Evolutionary conservation across 2,113 vertebrate genomes (phyloP), one percentile per base, ranked within the genome.

Genomic region (Lasiurus borealis): DNA sequence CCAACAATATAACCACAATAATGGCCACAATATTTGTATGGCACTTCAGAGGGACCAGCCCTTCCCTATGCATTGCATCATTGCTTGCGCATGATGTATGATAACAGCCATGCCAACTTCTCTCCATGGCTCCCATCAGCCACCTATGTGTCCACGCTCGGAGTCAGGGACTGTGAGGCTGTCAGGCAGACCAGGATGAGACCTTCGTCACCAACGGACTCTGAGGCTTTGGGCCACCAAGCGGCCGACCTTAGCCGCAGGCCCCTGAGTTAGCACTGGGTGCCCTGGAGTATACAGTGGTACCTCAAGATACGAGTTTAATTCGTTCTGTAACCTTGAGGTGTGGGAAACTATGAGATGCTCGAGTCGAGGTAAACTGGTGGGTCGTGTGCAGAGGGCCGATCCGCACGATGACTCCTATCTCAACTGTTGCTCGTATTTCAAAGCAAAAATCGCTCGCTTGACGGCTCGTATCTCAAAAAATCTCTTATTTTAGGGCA

Each of bases 101-200:
- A 27, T 14, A 84, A 89, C 16, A 62, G 36, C 71, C 62, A 27
- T 19, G 31, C 15, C 13, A 31, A 27, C 82, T 31, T 90, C 48
- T 85, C 85, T 15, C 90, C 27, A 9, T n/a, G 64, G 64, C 34
- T 68, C 62, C 68, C n/a, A 80, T 71, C 66, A 85, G 72, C 40
- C 81, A 27, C 9, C 5, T 18, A 36, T 18, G 81, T 84, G 81
- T 34, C 23, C 78, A 73, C n/a, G 3, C 44, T 83, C 50, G 23
- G 59, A 68, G 52, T 59, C 0, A 57, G 80, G 59, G 19, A 23
- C 8, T 14, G 13, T 68, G 14, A 7, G 25, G 29, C 15, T 27
- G 21, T 44, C 27, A 44, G 10, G 62, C 59, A 36, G 62, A 88
- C 25, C 48, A 59, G 48, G 66, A 19, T 82, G 46, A n/a, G 46